Evolutionary conservation across 2,113 vertebrate species (phyloP), one percentile per base, ranked within the genome.

Genomic region (Erpornis zantholeuca): DNA sequence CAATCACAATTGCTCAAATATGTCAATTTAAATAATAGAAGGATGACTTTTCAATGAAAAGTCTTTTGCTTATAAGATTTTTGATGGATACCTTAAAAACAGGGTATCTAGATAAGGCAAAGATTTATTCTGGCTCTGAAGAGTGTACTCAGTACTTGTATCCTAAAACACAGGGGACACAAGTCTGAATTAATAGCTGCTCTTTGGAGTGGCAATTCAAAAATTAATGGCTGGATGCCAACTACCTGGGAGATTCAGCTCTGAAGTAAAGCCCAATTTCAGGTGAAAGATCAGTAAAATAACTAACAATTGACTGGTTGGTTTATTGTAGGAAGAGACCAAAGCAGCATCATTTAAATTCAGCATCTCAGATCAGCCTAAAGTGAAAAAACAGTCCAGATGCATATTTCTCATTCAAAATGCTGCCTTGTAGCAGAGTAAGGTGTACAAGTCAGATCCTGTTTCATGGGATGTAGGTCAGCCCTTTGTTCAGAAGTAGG

Each of bases 301-400:
- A 78, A 42, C 7, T 53, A 25, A 35, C 7, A 35, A 6, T 10
- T 0, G 2, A 15, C 47, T 44, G 13, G 14, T 6, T 29, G 24
- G 25, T 60, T 80, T 50, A 15, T 57, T 0, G 3, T 15, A 42
- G 12, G 15, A 66, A 38, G 20, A 70, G 31, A 6, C 8, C 70
- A 90, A 68, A 90, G 45, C 11, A 69, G 6, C 15, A 70, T 5
- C 10, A 27, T 25, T 60, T 84, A 84, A 6, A 9, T 70, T 63
- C 69, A 61, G 14, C 10, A 73, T 49, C 36, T 70, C 24, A 75
- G 11, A 33, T 36, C 19, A 38, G 24, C 8, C 38, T 29, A 27
- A 78, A 77, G n/a, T 15, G 12, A 8, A 87, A 23, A 36, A 63
- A 38, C 44, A 15, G 0, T 75, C 5, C 10, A 36, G 12, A 31